Conservation (phyloP, 1,140 invertebrate genomes). For the Megalonaias nervosa region DNA sequence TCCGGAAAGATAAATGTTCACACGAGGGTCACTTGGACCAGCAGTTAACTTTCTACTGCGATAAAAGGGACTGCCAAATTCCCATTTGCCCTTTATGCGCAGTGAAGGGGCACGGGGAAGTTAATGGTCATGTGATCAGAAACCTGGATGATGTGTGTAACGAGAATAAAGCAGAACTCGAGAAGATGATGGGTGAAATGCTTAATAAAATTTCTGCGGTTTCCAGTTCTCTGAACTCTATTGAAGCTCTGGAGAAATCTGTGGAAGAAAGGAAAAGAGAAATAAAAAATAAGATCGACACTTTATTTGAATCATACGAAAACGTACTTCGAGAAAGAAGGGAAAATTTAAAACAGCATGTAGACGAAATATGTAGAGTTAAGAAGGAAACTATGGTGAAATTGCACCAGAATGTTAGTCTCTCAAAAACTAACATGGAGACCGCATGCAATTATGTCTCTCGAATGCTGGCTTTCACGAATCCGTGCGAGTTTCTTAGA, state of each 20-base stretch:
- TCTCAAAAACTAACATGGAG: constrained; percentile 23
- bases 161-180: constrained; percentile 25
- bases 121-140: constrained; percentile 29
- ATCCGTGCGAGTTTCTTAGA: constrained; percentile 27
- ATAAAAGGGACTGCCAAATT: constrained; percentile 28
- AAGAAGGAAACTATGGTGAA: constrained; percentile 6
- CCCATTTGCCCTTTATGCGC: constrained; percentile 31
- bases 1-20: constrained; percentile 29
- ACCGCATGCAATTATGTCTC: constrained; percentile 34
- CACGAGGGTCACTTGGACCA: constrained; percentile 33
- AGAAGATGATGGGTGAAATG: constrained; percentile 26
- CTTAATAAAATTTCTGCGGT: constrained; percentile 25
- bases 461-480: constrained; percentile 32
- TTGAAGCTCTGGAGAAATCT: constrained; percentile 5
- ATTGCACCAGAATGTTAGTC: constrained; percentile 1
- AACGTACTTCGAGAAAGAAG: constrained; percentile 3
- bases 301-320: constrained; percentile 16
- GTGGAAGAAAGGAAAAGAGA: constrained; percentile 12
- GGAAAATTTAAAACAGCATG: constrained; percentile 32
- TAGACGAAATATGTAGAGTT: constrained; percentile 23
- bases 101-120: constrained; percentile 22
- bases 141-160: constrained; percentile 24
- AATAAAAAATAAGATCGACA: constrained; percentile 13
- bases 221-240: constrained; percentile 17
- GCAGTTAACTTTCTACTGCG: constrained; percentile 30